These are phyloP conservation scores for Dione juno DNA, from an alignment of 2,888 invertebrate species.

Conservation along the genomic window DNA sequence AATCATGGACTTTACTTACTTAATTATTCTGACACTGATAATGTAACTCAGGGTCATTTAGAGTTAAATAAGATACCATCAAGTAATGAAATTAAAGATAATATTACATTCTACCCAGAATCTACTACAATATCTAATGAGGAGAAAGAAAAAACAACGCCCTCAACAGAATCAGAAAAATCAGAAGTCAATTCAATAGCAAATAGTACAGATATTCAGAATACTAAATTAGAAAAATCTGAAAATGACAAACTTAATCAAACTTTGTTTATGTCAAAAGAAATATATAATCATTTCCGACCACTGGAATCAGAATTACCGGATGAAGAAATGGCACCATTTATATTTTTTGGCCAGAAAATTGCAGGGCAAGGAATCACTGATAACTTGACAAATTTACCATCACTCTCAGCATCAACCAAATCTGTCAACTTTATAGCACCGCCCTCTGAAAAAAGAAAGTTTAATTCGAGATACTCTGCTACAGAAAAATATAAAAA, in stretches of 20 bases:
- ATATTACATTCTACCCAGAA: slow-evolving; percentile 52
- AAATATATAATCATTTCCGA: slow-evolving; percentile 85
- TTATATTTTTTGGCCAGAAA: slow-evolving; percentile 88
- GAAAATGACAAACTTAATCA: slow-evolving; percentile 77
- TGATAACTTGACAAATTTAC: slow-evolving; percentile 76
- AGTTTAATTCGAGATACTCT: slow-evolving; percentile 76
- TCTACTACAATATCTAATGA: slow-evolving; percentile 47
- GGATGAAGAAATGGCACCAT: slow-evolving; percentile 87
- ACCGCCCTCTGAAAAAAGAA: slow-evolving; percentile 70
- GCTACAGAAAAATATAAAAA: slow-evolving; percentile 78
- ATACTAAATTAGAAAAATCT: slow-evolving; percentile 60
- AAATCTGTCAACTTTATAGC: slow-evolving; percentile 76
- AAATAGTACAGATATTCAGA: slow-evolving; percentile 68
- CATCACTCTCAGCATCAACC: slow-evolving; percentile 77
- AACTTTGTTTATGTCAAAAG: slow-evolving; percentile 84
- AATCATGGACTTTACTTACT: slow-evolving; percentile 80
- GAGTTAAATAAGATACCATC: slow-evolving; percentile 59
- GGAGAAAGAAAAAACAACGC: slow-evolving; percentile 51
- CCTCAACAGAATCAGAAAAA: slow-evolving; percentile 55
- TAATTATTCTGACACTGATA: slow-evolving; percentile 78
- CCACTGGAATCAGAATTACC: slow-evolving; percentile 85
- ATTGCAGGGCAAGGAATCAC: slow-evolving; percentile 67
- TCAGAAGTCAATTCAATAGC: slow-evolving; percentile 63
- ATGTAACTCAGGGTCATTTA: slow-evolving; percentile 62
- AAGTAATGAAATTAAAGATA: slow-evolving; percentile 54